A percentile compares a stretch with the other conserved stretches of the same genome.
phyloP scores from a whole-genome alignment of 1,140 invertebrate genomes.

The Drosophila gunungcola region DNA sequence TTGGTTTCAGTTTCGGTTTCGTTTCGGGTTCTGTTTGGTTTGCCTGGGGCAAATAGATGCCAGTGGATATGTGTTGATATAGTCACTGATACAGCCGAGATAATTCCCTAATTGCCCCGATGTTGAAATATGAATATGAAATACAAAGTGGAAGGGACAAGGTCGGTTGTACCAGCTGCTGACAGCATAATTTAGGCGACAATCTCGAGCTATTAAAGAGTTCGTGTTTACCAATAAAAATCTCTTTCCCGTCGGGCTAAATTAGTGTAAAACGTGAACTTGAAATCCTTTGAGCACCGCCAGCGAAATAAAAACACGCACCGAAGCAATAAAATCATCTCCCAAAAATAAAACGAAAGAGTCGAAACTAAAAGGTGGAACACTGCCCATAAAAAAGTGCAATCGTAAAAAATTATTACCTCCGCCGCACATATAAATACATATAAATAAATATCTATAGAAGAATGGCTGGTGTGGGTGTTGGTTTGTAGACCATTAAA shows the following conservation, averaged over 20 bases:
- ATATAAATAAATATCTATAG: conserved; percentile 53
- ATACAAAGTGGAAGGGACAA: conserved; percentile 27
- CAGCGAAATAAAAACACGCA: conserved; percentile 80
- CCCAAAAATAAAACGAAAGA: conserved; percentile 30
- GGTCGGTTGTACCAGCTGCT: conserved; percentile 57
- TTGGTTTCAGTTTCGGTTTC: conserved; percentile 50
- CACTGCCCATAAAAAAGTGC: conserved; percentile 70
- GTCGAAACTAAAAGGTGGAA: conserved; percentile 57
- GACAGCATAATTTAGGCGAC: conserved; percentile 70
- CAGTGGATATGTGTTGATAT: conserved; percentile 32
- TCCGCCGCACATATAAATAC: conserved; percentile 43
- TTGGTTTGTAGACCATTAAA: conserved; percentile 66
- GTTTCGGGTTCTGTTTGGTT: conserved; percentile 37
- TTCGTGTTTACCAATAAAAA: conserved; percentile 64
- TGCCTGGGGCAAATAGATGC: conserved; percentile 44
- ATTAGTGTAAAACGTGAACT: conserved; percentile 77
- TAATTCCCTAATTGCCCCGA: conserved; percentile 56
- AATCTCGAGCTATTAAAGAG: conserved; percentile 71
- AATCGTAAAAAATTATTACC: conserved; percentile 73
- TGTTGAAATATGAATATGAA: conserved; percentile 45
- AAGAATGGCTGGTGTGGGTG: conserved; percentile 1
- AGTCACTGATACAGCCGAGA: conserved; percentile 42
- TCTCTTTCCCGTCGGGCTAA: conserved; percentile 29
- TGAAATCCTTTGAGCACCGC: conserved; percentile 80
- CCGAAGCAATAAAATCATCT: conserved; percentile 72